Base-by-base conservation (phyloP, 2,888 invertebrate genomes). In the Eupeodes latifasciatus region DNA sequence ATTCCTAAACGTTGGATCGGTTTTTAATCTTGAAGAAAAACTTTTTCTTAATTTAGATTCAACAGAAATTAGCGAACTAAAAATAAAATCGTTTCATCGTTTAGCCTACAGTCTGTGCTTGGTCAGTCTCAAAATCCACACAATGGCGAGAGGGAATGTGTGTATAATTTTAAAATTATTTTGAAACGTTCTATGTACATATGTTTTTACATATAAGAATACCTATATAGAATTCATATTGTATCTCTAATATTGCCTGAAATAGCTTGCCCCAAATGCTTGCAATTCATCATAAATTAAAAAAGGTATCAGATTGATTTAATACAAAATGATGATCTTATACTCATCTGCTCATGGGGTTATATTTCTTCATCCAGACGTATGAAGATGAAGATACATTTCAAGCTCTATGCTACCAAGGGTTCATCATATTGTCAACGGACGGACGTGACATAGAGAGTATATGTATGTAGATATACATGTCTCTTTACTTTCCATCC, bases 31-130 rank as follows among this genome's bases (percentile, higher is more conserved):
- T 51, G 66, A 71, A 66, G 57, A 83, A 49, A 40, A 74, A 53
- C 49, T 47, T 69, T 49, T 40, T 55, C 84, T 85, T 64, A 81
- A 57, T 76, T 76, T 85, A 85, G 75, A 81, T 75, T 76, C 53
- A 79, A 66, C 72, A 11, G 74, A 83, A 74, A 74, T 74, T 34
- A 19, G 49, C 16, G n/a, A 27, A 66, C 55, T 36, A 19, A 59
- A 78, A 72, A 66, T 51, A 78, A 78, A 79, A 53, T 9, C 12
- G 9, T 51, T 49, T 53, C 53, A 47, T 36, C 36, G 61, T 44
- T 44, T 40, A 19, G 71, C 71, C 71, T 72, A 57, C 44, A n/a
- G 71, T 4, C 57, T 49, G 49, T 6, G 53, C 12, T 47, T 59
- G 59, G n/a, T 59, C 59, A 59, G 27, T 14, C 19, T 55, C 53